Evolutionary conservation across 2,888 invertebrate genomes (phyloP).

Genomic region (Megaustenia siamemsis): DNA sequence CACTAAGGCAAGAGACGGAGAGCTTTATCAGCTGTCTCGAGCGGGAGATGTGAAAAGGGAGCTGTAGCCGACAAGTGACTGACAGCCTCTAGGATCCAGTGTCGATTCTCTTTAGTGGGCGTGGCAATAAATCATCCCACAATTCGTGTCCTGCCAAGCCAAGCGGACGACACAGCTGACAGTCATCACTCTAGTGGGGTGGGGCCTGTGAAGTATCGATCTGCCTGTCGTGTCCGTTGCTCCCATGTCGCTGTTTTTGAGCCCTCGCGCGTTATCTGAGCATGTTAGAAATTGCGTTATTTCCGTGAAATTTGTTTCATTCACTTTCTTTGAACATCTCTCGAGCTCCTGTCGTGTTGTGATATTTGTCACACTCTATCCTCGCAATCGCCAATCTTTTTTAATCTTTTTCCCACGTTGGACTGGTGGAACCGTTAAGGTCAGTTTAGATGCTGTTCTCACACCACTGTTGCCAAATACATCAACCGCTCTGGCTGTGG

Average conservation of each 20-base stretch:
- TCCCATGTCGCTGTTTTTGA: slow-evolving; percentile 25
- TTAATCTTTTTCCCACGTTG: not conserved
- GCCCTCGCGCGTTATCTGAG: not conserved
- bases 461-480: not conserved
- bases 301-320: slow-evolving; percentile 32
- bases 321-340: slow-evolving; percentile 33
- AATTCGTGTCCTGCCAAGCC: slow-evolving; percentile 27
- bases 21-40: not conserved
- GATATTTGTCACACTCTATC: not conserved
- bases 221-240: not conserved
- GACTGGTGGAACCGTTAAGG: not conserved
- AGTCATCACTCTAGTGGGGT: slow-evolving; percentile 15
- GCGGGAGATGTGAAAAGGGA: not conserved
- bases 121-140: slow-evolving; percentile 44
- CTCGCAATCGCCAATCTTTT: not conserved
- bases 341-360: not conserved
- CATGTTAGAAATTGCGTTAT: slow-evolving; percentile 32
- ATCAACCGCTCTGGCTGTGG: not conserved
- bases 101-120: slow-evolving; percentile 39
- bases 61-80: not conserved
- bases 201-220: slow-evolving; percentile 43
- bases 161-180: slow-evolving; percentile 29
- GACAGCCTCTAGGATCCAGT: slow-evolving; percentile 3
- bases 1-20: too few species aligned
- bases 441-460: not conserved